Conservation (phyloP, 2,797 vertebrate species). For the Pseudomugil tenellus region DNA sequence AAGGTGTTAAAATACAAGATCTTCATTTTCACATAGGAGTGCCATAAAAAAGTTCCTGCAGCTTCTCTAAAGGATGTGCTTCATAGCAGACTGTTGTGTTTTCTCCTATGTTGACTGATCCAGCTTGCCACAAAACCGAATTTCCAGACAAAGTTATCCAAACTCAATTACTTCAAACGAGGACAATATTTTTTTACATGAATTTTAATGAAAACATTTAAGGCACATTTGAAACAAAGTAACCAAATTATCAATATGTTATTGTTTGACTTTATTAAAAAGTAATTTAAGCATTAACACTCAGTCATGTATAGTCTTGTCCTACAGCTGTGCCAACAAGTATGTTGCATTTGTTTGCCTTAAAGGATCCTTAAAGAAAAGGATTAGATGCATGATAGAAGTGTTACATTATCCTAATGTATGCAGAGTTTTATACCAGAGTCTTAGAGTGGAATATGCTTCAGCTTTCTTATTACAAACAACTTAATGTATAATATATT, state of each 20-base stretch:
- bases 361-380: no score
- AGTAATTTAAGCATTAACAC: background rate
- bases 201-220: no score
- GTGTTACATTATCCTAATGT: slow-evolving; percentile 46
- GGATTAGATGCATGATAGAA: slow-evolving; percentile 23
- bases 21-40: slow-evolving; percentile 67
- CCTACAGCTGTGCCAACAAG: slow-evolving; percentile 10
- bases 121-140: slow-evolving; percentile 14
- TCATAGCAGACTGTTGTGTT: slow-evolving; percentile 5
- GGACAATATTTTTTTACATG: no score
- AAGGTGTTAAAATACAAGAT: slow-evolving; percentile 67
- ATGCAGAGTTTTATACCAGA: slow-evolving; percentile 47
- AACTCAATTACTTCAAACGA: no score
- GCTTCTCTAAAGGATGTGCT: slow-evolving; percentile 37
- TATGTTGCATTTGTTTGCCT: slow-evolving; percentile 22
- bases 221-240: no score
- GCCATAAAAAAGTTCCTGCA: slow-evolving; percentile 53
- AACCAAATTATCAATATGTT: no score
- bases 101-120: slow-evolving; percentile 7
- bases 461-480: slow-evolving; percentile 70
- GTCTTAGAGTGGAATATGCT: slow-evolving; percentile 67
- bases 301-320: slow-evolving; percentile 11
- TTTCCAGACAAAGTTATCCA: background rate
- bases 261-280: no score
- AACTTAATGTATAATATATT: slow-evolving; percentile 68